A percentile compares a stretch with the other conserved stretches of the same genome.
Evolutionary conservation across 2,113 vertebrate genomes (phyloP).

Genomic region (Triplophysa dalaica): DNA sequence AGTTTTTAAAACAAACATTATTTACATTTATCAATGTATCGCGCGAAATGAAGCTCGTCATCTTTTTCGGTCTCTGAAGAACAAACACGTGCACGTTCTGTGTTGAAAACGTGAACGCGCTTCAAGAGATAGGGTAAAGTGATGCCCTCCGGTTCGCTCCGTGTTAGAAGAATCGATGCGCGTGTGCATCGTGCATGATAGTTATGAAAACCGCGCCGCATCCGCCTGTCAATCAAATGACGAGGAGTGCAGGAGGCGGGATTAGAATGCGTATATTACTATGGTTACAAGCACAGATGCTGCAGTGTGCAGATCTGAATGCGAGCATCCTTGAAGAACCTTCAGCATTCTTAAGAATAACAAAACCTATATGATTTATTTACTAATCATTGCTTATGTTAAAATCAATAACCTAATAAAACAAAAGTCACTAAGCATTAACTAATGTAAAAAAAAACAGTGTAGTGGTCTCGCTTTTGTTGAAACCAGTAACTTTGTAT

Average conservation of each 20-base stretch:
- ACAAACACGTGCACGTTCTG: not conserved
- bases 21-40: not conserved
- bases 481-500: too few relatives aligned
- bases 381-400: too few relatives aligned
- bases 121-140: not conserved
- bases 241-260: not conserved
- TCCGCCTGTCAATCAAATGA: conserved; percentile 12
- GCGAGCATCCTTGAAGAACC: not conserved
- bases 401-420: too few relatives aligned
- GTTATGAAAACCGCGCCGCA: conserved; percentile 40
- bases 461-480: too few relatives aligned
- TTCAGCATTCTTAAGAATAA: too few relatives aligned
- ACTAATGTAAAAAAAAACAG: too few relatives aligned
- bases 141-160: not conserved
- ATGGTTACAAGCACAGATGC: conserved; percentile 15
- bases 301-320: not conserved
- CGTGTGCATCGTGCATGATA: not conserved
- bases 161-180: not conserved
- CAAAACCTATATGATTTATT: too few relatives aligned
- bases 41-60: not conserved
- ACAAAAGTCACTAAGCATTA: too few relatives aligned
- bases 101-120: not conserved
- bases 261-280: not conserved
- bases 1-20: not conserved
- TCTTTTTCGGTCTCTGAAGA: not conserved